Evolutionary conservation across 1,140 invertebrate species (phyloP).

Genomic region (Habropoda laboriosa): DNA sequence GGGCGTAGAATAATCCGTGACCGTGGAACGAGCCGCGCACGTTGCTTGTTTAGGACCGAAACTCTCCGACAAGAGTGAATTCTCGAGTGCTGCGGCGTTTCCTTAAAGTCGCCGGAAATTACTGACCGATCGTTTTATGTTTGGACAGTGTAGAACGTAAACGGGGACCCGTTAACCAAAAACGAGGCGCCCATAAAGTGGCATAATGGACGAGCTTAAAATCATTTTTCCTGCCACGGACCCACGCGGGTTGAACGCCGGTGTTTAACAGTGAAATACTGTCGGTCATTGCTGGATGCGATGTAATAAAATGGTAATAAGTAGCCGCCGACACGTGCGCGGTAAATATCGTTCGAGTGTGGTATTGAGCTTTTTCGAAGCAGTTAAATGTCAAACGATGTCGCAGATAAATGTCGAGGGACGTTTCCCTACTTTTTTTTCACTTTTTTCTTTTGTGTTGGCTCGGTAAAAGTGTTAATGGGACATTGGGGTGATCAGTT

Average conservation of each 20-base stretch:
- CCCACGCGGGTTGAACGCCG: conserved; percentile 2
- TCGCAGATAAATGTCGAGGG: background rate
- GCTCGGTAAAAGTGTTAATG: too few relatives aligned
- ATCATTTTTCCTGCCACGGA: conserved; percentile 30
- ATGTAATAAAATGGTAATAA: conserved; percentile 55
- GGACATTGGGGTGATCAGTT: background rate
- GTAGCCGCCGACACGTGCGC: conserved; percentile 15
- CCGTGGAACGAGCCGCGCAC: too few relatives aligned
- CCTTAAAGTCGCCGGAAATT: conserved; percentile 37
- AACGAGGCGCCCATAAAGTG: conserved; percentile 42
- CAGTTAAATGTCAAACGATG: background rate
- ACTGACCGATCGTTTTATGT: conserved; percentile 48
- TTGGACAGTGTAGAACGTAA: conserved; percentile 22
- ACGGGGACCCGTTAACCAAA: conserved; percentile 39
- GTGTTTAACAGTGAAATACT: conserved; percentile 47
- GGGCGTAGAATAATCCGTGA: background rate
- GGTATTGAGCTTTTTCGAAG: background rate
- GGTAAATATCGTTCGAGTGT: conserved; percentile 1
- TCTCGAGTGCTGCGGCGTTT: background rate
- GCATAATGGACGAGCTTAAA: conserved; percentile 53
- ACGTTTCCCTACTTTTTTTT: background rate
- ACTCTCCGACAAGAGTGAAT: background rate
- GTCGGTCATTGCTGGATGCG: background rate
- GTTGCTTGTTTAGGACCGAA: conserved; percentile 60
- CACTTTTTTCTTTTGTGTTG: background rate